phyloP scores from a whole-genome alignment of 2,888 invertebrate genomes.

The Escarpia spicata region DNA sequence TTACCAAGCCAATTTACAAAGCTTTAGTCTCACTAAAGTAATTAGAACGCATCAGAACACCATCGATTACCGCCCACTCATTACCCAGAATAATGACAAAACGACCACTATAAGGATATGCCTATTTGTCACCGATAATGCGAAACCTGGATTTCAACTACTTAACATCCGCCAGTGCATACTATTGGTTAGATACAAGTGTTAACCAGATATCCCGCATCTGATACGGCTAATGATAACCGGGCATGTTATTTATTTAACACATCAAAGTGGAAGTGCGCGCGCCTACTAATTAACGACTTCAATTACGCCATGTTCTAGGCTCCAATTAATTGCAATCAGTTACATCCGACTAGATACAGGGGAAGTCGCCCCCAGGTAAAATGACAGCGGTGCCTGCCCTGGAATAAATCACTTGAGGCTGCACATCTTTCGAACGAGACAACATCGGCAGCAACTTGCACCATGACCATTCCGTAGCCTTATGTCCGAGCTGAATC shows the following conservation, averaged over 20 bases:
- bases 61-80: not conserved
- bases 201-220: not conserved
- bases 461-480: too few species aligned
- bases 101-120: not conserved
- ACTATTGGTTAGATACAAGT: not conserved
- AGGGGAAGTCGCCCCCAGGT: not conserved
- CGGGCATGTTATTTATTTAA: not conserved
- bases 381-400: not conserved
- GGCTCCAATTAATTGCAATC: constrained; percentile 16
- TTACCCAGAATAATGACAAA: not conserved
- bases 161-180: not conserved
- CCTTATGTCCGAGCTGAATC: too few species aligned
- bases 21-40: not conserved
- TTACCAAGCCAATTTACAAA: not conserved
- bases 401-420: not conserved
- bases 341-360: not conserved
- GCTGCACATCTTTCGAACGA: not conserved
- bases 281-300: not conserved
- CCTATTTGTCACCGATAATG: not conserved
- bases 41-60: not conserved
- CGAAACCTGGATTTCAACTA: not conserved
- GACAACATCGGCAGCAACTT: not conserved
- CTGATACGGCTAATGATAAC: not conserved
- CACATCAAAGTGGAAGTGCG: not conserved
- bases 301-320: constrained; percentile 11